These are phyloP conservation scores for Tenthredo livida DNA, from an alignment of 2,888 invertebrate genomes.

Conservation along the genomic window DNA sequence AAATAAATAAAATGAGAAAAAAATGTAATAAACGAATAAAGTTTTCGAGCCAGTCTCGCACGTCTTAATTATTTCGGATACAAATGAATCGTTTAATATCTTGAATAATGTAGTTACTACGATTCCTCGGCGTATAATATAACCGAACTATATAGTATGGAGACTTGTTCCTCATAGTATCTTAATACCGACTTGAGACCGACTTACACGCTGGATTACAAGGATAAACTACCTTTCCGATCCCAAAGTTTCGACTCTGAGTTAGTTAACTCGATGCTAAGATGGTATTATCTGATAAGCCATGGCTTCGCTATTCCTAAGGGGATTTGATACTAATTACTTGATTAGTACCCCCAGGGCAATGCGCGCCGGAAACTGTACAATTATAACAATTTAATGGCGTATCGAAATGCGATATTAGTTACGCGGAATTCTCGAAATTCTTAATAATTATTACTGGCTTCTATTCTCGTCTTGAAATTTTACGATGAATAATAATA, in stretches of 20 bases:
- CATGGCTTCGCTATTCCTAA: slow-evolving; percentile 30
- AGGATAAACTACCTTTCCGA: slow-evolving; percentile 48
- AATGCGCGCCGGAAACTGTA: not conserved
- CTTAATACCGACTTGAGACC: slow-evolving; percentile 41
- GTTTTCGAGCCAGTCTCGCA: no score
- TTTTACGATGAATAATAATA: slow-evolving; percentile 11
- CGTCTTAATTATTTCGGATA: no score
- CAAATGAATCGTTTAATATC: not conserved
- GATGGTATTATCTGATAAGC: slow-evolving; percentile 56
- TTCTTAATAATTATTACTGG: not conserved
- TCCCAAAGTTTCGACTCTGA: slow-evolving; percentile 45
- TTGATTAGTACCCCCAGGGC: slow-evolving; percentile 49
- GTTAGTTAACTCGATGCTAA: slow-evolving; percentile 50
- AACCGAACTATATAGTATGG: not conserved
- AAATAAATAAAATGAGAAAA: no score
- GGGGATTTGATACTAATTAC: slow-evolving; percentile 51
- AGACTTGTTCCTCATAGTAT: not conserved
- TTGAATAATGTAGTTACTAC: not conserved
- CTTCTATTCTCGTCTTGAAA: not conserved
- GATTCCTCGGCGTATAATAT: not conserved
- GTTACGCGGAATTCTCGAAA: not conserved
- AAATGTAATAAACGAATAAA: not conserved
- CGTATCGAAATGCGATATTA: not conserved
- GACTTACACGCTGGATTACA: slow-evolving; percentile 49
- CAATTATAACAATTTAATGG: slow-evolving; percentile 1